These are phyloP conservation scores for Drusus annulatus DNA, from an alignment of 1,140 invertebrate genomes.

Conservation along the genomic window DNA sequence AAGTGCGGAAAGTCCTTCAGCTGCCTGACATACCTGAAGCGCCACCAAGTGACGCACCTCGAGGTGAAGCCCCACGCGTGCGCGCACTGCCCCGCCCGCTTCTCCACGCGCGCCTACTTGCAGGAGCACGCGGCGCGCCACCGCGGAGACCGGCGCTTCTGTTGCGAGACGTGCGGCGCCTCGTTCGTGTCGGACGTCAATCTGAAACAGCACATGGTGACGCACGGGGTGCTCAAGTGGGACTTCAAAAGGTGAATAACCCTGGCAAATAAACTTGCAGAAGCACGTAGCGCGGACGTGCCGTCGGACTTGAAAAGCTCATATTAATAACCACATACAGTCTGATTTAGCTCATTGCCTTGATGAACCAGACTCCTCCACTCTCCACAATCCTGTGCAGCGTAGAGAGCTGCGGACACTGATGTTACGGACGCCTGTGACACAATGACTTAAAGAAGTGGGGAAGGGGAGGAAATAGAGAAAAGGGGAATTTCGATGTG, in stretches of 20 bases:
- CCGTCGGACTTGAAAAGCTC: no score
- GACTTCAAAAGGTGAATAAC: constrained; percentile 56
- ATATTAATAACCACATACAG: no score
- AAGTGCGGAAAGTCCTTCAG: constrained; percentile 58
- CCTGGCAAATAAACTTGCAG: no score
- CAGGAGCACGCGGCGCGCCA: constrained; percentile 52
- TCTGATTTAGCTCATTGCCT: no score
- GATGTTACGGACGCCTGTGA: no score
- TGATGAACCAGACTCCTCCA: no score
- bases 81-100: constrained; percentile 41
- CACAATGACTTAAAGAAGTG: no score
- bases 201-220: constrained; percentile 55
- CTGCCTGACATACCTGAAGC: constrained; percentile 56
- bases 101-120: constrained; percentile 47
- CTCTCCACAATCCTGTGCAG: no score
- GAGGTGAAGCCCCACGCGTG: constrained; percentile 62
- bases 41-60: constrained; percentile 58
- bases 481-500: no score
- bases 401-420: no score
- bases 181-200: constrained; percentile 54
- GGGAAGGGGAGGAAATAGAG: no score
- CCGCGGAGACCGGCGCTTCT: constrained; percentile 49
- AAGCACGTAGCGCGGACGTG: no score
- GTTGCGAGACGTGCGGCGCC: constrained; percentile 51
- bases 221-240: constrained; percentile 51